A percentile compares a stretch with the other conserved stretches of the same genome.
Conservation (phyloP, 2,888 invertebrate genomes). For the Caenorhabditis becei region DNA sequence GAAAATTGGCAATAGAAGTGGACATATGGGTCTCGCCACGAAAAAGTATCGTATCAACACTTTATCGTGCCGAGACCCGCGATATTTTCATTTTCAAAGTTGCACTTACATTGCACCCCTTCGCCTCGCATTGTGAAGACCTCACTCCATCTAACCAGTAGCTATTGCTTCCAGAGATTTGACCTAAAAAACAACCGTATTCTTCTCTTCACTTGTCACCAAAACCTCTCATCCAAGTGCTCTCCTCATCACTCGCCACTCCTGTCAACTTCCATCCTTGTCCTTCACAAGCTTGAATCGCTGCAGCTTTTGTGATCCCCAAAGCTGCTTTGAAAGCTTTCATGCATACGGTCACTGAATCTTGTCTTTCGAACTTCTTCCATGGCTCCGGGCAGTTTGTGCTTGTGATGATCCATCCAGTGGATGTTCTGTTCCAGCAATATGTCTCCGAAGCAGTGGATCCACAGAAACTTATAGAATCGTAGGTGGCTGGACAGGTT, state of each 20-base stretch:
- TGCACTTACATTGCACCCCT: no score
- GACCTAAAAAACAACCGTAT: no score
- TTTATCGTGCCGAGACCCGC: no score
- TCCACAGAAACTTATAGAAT: background rate
- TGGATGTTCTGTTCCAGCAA: background rate
- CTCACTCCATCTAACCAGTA: no score
- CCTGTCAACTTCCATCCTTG: constrained; percentile 7
- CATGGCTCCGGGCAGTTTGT: background rate
- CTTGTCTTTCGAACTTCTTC: constrained; percentile 4
- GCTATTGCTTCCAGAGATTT: no score
- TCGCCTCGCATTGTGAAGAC: no score
- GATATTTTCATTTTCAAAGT: no score
- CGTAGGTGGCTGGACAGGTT: background rate
- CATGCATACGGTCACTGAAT: constrained; percentile 2
- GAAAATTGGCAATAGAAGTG: no score
- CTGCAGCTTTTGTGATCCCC: background rate
- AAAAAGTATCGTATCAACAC: no score
- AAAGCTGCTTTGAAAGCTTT: background rate
- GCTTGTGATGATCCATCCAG: constrained; percentile 8
- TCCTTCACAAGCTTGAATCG: background rate
- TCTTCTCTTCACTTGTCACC: no score
- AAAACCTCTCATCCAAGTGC: no score
- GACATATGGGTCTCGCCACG: no score
- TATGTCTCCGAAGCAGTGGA: background rate
- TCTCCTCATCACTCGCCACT: constrained; percentile 10